These are phyloP conservation scores for Ataeniobius toweri DNA, from an alignment of 2,797 vertebrate species.

Conservation along the genomic window DNA sequence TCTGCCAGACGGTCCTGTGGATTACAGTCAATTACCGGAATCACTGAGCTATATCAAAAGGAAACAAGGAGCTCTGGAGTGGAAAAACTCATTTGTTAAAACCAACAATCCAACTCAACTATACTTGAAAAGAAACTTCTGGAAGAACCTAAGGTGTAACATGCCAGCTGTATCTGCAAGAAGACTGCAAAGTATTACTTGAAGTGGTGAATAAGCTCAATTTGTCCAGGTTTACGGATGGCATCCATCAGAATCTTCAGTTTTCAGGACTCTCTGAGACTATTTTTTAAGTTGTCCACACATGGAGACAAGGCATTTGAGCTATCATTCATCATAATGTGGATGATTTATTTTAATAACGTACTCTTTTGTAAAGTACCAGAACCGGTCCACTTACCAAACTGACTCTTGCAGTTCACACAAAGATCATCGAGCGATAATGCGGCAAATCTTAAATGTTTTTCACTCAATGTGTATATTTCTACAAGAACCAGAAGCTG, in stretches of 20 bases:
- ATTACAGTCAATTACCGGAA: constrained; percentile 85
- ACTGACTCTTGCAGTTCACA: no score
- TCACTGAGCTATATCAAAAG: constrained; percentile 86
- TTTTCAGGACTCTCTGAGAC: neutral
- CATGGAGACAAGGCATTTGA: neutral
- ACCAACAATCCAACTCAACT: constrained; percentile 33
- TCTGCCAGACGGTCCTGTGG: constrained; percentile 80
- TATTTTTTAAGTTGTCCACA: neutral
- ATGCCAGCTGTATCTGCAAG: constrained; percentile 80
- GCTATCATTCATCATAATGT: no score
- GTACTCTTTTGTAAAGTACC: neutral
- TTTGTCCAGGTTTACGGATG: neutral
- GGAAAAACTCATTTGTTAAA: constrained; percentile 67
- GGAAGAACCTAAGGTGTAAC: constrained; percentile 87
- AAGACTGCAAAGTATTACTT: constrained; percentile 6
- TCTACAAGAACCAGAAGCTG: no score
- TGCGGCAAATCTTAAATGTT: no score
- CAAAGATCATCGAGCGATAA: no score
- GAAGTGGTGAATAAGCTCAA: neutral
- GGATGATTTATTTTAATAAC: neutral
- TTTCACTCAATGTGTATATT: no score
- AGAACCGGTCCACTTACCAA: no score
- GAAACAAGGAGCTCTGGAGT: constrained; percentile 86
- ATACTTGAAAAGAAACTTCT: constrained; percentile 80
- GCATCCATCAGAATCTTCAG: neutral